Base-by-base conservation (phyloP, 2,888 invertebrate genomes). In the Philopedon plagiatum region DNA sequence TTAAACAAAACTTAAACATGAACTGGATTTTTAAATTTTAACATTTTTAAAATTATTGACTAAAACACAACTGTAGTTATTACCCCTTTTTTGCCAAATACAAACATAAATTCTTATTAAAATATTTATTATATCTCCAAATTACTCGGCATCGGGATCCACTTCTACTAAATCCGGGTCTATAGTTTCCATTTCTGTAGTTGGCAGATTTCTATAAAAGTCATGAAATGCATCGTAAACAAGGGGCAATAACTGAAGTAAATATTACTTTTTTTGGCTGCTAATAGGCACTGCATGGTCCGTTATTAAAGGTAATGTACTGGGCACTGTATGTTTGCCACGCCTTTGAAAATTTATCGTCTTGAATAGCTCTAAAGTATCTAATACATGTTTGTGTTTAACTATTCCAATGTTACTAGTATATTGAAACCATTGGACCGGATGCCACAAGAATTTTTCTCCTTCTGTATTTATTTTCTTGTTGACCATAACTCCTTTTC, bases 371-470 rank as follows among this genome's bases (percentile, higher is more conserved):
- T 13, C 2, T 13, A 18, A 62, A n/a, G 29, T 11, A 23, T 62
- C 34, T 21, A 49, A 62, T 9, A 13, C 5, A 49, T 32, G 37
- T 49, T 62, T 62, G 29, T 46, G 32, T n/a, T 62, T 62, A 13
- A 62, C 49, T 21, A 62, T 34, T 34, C 62, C 62, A 29, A 49
- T 49, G 7, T 62, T 49, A 49, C 13, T 51, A n/a, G 21, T 23
- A 41, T 60, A 60, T 18, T 60, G 32, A 7, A 62, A 51, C 62
- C 62, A 62, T n/a, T 62, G 62, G 8, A 62, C 34, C 8, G 62
- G 62, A 11, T 34, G 62, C 62, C 62, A 62, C 23, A 62, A 62
- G 9, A 62, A 62, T 32, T 62, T 62, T 29, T 62, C 62, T 19
- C 49, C 46, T 21, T 49, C 62, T 21, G 62, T 62, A 11, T 62